phyloP scores from a whole-genome alignment of 2,113 vertebrate species.

The Cochlearius cochlearius region DNA sequence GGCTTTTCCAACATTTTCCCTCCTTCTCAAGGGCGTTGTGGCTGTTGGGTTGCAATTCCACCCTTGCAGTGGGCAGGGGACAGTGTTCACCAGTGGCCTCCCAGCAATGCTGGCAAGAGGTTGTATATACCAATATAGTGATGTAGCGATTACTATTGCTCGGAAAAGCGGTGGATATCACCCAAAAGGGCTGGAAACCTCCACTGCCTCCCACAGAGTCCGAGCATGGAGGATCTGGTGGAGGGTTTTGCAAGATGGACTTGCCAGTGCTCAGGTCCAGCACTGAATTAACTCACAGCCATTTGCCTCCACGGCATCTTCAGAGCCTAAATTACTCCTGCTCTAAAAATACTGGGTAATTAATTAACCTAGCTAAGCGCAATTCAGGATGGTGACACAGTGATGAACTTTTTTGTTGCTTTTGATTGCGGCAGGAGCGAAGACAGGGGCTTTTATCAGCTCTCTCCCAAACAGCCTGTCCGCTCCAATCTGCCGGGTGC shows the following conservation, averaged over 20 bases:
- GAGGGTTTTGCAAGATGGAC: background rate
- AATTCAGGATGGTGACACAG: background rate
- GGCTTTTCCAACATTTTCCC: background rate
- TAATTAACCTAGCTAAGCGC: background rate
- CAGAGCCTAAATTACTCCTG: background rate
- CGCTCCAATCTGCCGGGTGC: fast-evolving
- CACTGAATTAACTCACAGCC: background rate
- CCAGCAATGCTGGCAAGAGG: fast-evolving
- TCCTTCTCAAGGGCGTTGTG: background rate
- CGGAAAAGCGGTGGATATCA: fast-evolving
- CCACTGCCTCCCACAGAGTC: background rate
- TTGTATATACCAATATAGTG: fast-evolving
- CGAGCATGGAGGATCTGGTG: fast-evolving
- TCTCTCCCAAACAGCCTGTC: background rate
- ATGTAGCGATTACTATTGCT: fast-evolving
- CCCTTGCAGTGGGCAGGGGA: background rate
- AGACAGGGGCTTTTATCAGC: background rate
- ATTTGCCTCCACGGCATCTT: fast-evolving
- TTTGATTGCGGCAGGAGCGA: fast-evolving
- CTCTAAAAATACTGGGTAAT: background rate
- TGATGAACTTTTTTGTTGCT: background rate
- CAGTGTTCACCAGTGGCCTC: background rate
- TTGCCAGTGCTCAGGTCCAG: background rate
- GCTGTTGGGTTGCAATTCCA: background rate
- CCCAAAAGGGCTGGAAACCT: background rate